Evolutionary conservation across 2,888 invertebrate genomes (phyloP).

Genomic region (Dusona sp.): DNA sequence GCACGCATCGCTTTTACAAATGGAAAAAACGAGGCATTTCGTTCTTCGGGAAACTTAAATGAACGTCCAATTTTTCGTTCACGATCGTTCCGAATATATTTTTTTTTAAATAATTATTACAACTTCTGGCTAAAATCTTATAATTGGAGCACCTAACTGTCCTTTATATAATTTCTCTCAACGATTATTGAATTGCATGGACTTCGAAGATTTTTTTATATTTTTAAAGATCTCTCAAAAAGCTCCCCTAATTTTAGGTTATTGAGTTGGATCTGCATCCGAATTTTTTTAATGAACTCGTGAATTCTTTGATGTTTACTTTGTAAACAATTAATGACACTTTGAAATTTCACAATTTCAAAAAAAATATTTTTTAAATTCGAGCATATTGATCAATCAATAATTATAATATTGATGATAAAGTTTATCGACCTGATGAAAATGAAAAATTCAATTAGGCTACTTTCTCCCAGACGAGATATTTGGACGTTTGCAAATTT

Average conservation of each 20-base stretch:
- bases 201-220: neutral
- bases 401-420: too few relatives aligned
- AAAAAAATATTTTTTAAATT: neutral
- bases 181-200: neutral
- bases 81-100: neutral
- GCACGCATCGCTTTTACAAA: slow-evolving; percentile 46
- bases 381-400: neutral
- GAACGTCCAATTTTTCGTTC: neutral
- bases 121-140: neutral
- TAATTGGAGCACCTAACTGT: too few relatives aligned
- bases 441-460: neutral
- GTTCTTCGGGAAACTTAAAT: neutral
- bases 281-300: too few relatives aligned
- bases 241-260: neutral
- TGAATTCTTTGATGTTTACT: neutral
- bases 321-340: neutral
- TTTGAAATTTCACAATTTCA: neutral
- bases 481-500: too few relatives aligned
- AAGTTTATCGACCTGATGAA: neutral
- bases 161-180: too few relatives aligned
- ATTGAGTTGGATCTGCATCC: neutral
- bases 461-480: too few relatives aligned
- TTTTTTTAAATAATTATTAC: neutral
- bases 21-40: slow-evolving; percentile 9
- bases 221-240: neutral